A percentile compares a stretch with the other conserved stretches of the same genome.
These are phyloP conservation scores for Melanerpes aurifrons DNA, from an alignment of 2,113 vertebrate species.

Conservation along the genomic window DNA sequence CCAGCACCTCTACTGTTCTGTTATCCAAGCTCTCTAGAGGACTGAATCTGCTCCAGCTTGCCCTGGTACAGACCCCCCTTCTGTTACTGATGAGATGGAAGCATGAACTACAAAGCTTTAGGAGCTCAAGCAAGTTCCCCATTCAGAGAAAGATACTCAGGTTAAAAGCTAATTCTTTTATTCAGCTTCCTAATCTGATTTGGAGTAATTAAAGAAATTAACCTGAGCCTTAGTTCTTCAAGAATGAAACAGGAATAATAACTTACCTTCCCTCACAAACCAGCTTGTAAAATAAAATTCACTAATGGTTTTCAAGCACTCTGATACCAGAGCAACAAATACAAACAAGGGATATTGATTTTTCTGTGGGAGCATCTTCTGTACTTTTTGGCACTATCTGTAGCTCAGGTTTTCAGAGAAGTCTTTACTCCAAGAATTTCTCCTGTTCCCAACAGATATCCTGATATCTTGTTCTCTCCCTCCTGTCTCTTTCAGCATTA, in stretches of 20 bases:
- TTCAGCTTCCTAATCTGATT: neutral
- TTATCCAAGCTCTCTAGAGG: neutral
- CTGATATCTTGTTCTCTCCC: neutral
- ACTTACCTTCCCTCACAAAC: neutral
- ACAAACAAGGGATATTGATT: neutral
- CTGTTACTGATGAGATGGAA: neutral
- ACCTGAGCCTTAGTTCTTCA: neutral
- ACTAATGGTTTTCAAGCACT: neutral
- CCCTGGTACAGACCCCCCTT: neutral
- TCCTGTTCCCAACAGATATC: neutral
- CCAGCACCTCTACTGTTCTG: neutral
- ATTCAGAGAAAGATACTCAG: neutral
- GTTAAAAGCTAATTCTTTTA: neutral
- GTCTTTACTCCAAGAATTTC: neutral
- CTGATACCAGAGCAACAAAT: neutral
- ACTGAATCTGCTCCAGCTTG: neutral
- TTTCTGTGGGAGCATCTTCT: neutral
- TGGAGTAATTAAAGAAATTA: neutral
- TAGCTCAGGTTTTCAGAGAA: neutral
- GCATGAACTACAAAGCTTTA: neutral
- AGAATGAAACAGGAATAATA: neutral
- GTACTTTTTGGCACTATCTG: neutral
- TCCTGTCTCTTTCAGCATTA: conserved; percentile 23
- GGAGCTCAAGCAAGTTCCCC: neutral
- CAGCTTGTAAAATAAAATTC: neutral